These are phyloP conservation scores for Isichthys henryi DNA, from an alignment of 2,113 vertebrate genomes.

Conservation along the genomic window DNA sequence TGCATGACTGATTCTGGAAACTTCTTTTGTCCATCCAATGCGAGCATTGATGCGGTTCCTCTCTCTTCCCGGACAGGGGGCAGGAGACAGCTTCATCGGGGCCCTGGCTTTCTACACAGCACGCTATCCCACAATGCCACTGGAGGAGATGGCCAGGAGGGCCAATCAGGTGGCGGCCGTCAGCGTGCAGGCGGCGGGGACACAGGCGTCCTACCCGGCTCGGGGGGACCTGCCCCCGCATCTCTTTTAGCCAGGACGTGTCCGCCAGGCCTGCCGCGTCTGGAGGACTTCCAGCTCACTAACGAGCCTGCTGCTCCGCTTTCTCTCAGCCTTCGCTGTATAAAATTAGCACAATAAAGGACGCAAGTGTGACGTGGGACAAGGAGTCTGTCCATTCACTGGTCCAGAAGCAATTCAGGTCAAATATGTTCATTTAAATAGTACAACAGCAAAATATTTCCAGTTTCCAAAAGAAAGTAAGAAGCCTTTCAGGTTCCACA, in stretches of 20 bases:
- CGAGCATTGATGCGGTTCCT: neutral
- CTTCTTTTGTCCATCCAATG: neutral
- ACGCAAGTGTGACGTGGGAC: neutral
- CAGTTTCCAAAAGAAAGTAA: neutral
- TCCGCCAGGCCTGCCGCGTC: neutral
- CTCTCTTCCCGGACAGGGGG: slow-evolving; percentile 70
- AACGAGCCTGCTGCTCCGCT: neutral
- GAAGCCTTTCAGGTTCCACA: neutral
- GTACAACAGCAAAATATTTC: neutral
- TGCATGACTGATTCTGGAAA: neutral
- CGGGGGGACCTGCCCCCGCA: slow-evolving; percentile 69
- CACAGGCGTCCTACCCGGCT: slow-evolving; percentile 80
- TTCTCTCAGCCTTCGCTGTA: neutral
- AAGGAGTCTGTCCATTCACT: neutral
- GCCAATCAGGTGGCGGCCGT: slow-evolving; percentile 74
- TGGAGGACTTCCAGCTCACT: neutral
- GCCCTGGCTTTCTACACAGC: slow-evolving; percentile 88
- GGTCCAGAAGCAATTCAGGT: neutral
- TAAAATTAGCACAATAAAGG: neutral
- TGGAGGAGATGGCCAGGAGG: slow-evolving; percentile 83
- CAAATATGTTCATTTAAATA: neutral
- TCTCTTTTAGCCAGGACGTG: slow-evolving; percentile 59
- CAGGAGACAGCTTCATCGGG: slow-evolving; percentile 93
- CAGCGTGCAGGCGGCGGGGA: slow-evolving; percentile 75
- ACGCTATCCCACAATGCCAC: slow-evolving; percentile 66